Conservation (phyloP, 2,113 vertebrate species). For the Sula dactylatra region DNA sequence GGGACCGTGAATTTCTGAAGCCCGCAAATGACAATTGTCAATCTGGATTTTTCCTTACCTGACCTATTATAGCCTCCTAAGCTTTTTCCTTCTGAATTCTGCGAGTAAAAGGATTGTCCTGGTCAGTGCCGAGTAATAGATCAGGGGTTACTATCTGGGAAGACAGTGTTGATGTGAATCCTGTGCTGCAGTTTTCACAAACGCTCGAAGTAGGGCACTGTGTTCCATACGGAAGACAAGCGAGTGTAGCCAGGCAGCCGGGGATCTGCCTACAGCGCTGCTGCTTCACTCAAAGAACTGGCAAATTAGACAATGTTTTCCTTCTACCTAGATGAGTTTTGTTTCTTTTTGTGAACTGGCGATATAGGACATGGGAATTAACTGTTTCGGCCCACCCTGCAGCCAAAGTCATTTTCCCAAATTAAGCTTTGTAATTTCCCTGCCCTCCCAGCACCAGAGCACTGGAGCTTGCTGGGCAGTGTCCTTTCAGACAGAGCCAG, state of each 20-base stretch:
- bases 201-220: slow-evolving; percentile 15
- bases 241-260: neutral
- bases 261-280: neutral
- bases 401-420: neutral
- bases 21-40: fast-evolving
- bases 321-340: neutral
- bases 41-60: neutral
- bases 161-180: neutral
- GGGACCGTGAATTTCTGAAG: neutral
- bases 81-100: neutral
- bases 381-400: neutral
- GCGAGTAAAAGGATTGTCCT: neutral
- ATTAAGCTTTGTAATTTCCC: neutral
- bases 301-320: neutral
- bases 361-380: neutral
- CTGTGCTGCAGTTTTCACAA: slow-evolving; percentile 22
- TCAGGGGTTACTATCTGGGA: neutral
- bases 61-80: neutral
- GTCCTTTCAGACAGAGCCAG: neutral
- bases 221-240: neutral
- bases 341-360: neutral
- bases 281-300: neutral
- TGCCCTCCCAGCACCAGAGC: neutral
- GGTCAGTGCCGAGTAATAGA: neutral
- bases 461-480: neutral